Conservation (phyloP, 2,888 invertebrate genomes). For the Ectobius pallidus region DNA sequence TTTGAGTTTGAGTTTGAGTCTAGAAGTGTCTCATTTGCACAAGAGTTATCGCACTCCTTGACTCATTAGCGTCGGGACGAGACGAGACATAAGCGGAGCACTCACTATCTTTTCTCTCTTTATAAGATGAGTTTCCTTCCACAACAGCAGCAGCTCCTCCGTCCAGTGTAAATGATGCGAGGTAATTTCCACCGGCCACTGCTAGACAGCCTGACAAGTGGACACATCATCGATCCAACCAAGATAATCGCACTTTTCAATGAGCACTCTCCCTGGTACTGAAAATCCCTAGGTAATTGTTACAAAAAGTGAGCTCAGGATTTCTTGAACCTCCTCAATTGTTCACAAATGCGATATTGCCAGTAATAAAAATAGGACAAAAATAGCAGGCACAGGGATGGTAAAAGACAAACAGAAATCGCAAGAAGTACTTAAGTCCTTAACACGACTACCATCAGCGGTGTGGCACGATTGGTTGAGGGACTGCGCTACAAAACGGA, state of each 20-base stretch:
- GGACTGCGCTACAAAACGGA: too few relatives aligned
- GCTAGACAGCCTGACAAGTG: constrained; percentile 11
- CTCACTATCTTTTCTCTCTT: not conserved
- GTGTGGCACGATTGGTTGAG: too few relatives aligned
- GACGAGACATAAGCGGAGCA: not conserved
- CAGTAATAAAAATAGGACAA: too few relatives aligned
- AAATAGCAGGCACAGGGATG: too few relatives aligned
- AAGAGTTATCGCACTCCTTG: not conserved
- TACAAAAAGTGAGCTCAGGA: too few relatives aligned
- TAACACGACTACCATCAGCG: too few relatives aligned
- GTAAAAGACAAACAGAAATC: too few relatives aligned
- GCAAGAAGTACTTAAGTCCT: too few relatives aligned
- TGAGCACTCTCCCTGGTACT: not conserved
- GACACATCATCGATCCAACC: not conserved
- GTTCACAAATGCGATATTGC: too few relatives aligned
- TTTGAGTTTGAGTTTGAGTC: too few relatives aligned
- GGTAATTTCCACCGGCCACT: constrained; percentile 14
- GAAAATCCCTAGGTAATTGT: too few relatives aligned
- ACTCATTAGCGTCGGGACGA: not conserved
- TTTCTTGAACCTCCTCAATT: too few relatives aligned
- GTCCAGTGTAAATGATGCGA: constrained; percentile 12
- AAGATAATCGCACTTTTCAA: not conserved
- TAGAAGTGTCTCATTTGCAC: not conserved
- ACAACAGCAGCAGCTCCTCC: constrained; percentile 11
- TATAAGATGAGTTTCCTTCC: not conserved